Conservation (phyloP, 2,888 invertebrate species). For the Heliconius cydno region DNA sequence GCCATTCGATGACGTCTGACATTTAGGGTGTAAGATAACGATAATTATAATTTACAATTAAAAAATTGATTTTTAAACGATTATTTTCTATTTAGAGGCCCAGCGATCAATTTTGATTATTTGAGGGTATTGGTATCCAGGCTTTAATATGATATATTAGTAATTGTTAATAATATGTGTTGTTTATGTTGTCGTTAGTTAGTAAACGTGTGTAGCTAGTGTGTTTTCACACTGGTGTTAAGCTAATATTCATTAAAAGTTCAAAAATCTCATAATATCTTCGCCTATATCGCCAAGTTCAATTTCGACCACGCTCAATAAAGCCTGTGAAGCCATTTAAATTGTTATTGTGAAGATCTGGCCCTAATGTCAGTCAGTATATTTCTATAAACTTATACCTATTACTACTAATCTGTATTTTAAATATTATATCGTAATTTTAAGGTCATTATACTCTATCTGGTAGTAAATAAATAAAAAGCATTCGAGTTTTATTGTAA, state of each 20-base stretch:
- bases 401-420: not conserved
- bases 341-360: not conserved
- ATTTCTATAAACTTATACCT: not conserved
- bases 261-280: not conserved
- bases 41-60: slow-evolving; percentile 18
- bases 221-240: not conserved
- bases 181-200: slow-evolving; percentile 20
- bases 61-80: not conserved
- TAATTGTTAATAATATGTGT: slow-evolving; percentile 10
- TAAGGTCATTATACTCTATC: slow-evolving; percentile 5
- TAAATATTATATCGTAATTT: slow-evolving; percentile 2
- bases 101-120: slow-evolving; percentile 31
- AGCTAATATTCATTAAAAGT: not conserved
- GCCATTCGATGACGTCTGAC: slow-evolving; percentile 21
- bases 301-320: not conserved
- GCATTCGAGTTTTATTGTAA: not conserved
- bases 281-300: not conserved
- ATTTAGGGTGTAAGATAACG: slow-evolving; percentile 13
- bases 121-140: slow-evolving; percentile 37
- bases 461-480: slow-evolving; percentile 17
- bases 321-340: slow-evolving; percentile 19
- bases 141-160: slow-evolving; percentile 40
- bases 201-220: not conserved
- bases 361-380: slow-evolving; percentile 9
- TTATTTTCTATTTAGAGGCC: slow-evolving; percentile 2